Conservation (phyloP, 2,797 vertebrate genomes). For the Pipistrellus nathusii region DNA sequence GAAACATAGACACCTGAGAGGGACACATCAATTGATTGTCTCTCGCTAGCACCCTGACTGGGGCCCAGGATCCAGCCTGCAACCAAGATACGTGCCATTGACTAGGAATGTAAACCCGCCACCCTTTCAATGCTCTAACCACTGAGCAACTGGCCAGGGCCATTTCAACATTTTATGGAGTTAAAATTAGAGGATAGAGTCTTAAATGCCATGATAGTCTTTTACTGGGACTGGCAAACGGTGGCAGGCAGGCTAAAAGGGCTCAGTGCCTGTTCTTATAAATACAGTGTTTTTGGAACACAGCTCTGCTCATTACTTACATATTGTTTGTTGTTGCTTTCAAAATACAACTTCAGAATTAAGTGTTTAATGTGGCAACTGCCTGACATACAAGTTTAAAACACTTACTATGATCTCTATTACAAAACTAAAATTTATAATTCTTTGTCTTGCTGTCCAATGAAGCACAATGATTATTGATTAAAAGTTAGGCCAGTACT, state of each 20-base stretch:
- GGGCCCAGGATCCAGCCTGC: too few relatives aligned
- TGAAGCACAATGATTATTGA: slow-evolving; percentile 16
- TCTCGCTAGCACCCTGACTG: too few relatives aligned
- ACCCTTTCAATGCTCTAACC: too few relatives aligned
- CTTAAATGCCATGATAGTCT: slow-evolving; percentile 1
- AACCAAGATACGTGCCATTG: too few relatives aligned
- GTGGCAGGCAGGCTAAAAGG: background rate
- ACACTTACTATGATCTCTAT: background rate
- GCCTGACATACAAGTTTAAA: background rate
- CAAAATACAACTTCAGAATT: background rate
- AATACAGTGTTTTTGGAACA: background rate
- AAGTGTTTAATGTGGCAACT: background rate
- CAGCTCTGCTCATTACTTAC: background rate
- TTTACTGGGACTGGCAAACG: background rate
- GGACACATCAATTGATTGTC: too few relatives aligned
- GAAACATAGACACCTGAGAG: too few relatives aligned
- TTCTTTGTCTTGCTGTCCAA: background rate
- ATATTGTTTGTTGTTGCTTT: background rate
- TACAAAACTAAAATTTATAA: background rate
- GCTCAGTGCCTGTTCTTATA: background rate
- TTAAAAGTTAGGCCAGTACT: slow-evolving; percentile 2
- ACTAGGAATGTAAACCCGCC: too few relatives aligned
- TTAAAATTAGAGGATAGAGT: slow-evolving; percentile 34
- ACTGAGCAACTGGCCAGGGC: too few relatives aligned
- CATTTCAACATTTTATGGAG: background rate